Conservation (phyloP, 1,140 invertebrate species). For the Aphelinus certus region DNA sequence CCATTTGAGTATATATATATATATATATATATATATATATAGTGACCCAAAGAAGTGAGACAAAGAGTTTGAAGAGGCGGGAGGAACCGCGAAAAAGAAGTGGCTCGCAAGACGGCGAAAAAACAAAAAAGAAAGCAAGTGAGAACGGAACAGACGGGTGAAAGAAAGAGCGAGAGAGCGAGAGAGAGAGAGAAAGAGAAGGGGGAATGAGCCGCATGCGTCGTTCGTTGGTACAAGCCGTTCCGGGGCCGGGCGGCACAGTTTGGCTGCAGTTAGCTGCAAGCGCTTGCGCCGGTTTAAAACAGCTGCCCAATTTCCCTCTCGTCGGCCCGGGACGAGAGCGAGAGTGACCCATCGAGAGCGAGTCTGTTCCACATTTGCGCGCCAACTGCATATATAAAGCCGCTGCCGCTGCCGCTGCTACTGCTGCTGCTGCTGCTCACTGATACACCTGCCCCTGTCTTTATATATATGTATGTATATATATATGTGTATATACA, state of each 20-base stretch:
- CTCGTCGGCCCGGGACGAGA: constrained; percentile 53
- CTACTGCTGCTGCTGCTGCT: constrained; percentile 33
- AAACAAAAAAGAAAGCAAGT: constrained; percentile 1
- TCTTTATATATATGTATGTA: constrained; percentile 36
- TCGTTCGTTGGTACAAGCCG: constrained; percentile 32
- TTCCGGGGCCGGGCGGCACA: constrained; percentile 47
- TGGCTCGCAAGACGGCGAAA: background rate
- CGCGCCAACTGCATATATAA: no score
- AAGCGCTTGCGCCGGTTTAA: constrained; percentile 50
- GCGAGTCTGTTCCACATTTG: constrained; percentile 61
- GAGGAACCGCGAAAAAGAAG: constrained; percentile 5
- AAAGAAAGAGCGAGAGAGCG: no score
- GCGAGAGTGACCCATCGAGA: constrained; percentile 65
- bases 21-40: no score
- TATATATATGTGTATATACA: constrained; percentile 31
- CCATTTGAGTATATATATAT: no score
- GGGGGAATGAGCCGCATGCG: constrained; percentile 36
- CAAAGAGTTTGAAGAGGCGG: constrained; percentile 1
- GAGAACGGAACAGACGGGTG: constrained; percentile 5
- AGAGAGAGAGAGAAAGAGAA: constrained; percentile 9
- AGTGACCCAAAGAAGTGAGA: background rate
- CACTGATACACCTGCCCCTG: background rate
- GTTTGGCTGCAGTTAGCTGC: constrained; percentile 57
- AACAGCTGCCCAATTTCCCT: constrained; percentile 66
- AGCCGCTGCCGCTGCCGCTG: no score